phyloP scores from a whole-genome alignment of 2,888 invertebrate species.

The Fragum fragum region DNA sequence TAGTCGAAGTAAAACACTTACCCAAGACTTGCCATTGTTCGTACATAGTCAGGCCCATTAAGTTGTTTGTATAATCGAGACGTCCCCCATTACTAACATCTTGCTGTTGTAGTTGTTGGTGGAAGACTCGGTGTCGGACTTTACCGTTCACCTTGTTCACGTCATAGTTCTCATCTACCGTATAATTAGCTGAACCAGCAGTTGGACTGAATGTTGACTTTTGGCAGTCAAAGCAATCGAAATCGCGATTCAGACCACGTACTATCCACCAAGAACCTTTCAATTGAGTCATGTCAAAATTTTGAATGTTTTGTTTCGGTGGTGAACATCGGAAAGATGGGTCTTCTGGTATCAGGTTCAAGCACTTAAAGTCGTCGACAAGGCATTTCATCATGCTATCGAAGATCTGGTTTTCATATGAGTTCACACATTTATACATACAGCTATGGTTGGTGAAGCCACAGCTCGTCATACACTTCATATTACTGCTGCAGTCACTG shows the following conservation, averaged over 20 bases:
- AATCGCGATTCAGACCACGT: conserved; percentile 60
- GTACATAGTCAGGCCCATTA: conserved; percentile 66
- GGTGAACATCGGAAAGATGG: conserved; percentile 56
- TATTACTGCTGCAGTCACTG: conserved; percentile 53
- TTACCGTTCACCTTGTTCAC: conserved; percentile 60
- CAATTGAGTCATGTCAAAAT: conserved; percentile 52
- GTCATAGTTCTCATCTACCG: conserved; percentile 63
- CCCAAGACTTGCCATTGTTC: conserved; percentile 62
- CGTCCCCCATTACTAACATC: conserved; percentile 46
- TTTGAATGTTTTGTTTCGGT: conserved; percentile 43
- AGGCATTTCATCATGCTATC: conserved; percentile 72
- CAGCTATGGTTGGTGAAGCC: conserved; percentile 66
- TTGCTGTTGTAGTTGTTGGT: conserved; percentile 58
- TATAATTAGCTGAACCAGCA: conserved; percentile 35
- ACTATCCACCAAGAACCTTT: conserved; percentile 68
- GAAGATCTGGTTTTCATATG: conserved; percentile 62
- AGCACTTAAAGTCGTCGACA: conserved; percentile 64
- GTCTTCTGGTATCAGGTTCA: conserved; percentile 61
- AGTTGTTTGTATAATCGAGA: conserved; percentile 57
- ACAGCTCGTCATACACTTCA: conserved; percentile 62
- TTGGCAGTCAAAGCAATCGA: conserved; percentile 72
- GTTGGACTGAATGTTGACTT: conserved; percentile 54
- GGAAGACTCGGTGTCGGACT: conserved; percentile 48
- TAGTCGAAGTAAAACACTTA: too few species aligned
- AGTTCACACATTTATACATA: conserved; percentile 66